Evolutionary conservation across 2,888 invertebrate genomes (phyloP).

Genomic region (Leucozona laternaria): DNA sequence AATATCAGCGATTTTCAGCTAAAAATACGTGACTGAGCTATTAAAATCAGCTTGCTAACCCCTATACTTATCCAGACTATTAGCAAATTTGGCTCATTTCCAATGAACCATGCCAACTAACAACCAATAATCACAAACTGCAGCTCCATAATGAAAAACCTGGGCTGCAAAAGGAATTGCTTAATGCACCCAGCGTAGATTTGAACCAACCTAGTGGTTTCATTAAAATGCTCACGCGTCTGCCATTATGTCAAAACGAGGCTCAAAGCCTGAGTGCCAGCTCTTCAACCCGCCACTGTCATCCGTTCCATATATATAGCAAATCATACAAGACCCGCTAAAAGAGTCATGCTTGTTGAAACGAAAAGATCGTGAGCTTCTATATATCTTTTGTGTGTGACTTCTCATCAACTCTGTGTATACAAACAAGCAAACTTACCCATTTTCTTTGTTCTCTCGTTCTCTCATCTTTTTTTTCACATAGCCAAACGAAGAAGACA

Average conservation of each 20-base stretch:
- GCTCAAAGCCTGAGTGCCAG: not conserved
- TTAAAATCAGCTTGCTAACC: slow-evolving; percentile 40
- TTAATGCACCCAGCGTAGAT: slow-evolving; percentile 48
- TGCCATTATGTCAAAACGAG: slow-evolving; percentile 51
- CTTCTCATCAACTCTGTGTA: not conserved
- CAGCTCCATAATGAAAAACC: slow-evolving; percentile 26
- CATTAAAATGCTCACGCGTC: slow-evolving; percentile 64
- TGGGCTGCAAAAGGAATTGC: slow-evolving; percentile 24
- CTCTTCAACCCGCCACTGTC: not conserved
- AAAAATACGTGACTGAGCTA: slow-evolving; percentile 56
- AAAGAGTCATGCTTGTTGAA: slow-evolving; percentile 21
- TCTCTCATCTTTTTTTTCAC: not conserved
- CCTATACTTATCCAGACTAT: slow-evolving; percentile 52
- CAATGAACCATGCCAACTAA: slow-evolving; percentile 5
- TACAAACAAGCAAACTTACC: not conserved
- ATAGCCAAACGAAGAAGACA: slow-evolving; percentile 82
- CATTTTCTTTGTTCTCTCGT: slow-evolving; percentile 19
- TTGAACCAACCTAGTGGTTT: slow-evolving; percentile 24
- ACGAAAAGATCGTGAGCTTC: slow-evolving; percentile 28
- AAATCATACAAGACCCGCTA: slow-evolving; percentile 32
- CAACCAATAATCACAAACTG: slow-evolving; percentile 38
- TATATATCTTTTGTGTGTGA: not conserved
- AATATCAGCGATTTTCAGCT: slow-evolving; percentile 15
- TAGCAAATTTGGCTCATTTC: slow-evolving; percentile 36
- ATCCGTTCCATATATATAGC: not conserved